Conservation (phyloP, 2,888 invertebrate species). For the Campoplex capitator region DNA sequence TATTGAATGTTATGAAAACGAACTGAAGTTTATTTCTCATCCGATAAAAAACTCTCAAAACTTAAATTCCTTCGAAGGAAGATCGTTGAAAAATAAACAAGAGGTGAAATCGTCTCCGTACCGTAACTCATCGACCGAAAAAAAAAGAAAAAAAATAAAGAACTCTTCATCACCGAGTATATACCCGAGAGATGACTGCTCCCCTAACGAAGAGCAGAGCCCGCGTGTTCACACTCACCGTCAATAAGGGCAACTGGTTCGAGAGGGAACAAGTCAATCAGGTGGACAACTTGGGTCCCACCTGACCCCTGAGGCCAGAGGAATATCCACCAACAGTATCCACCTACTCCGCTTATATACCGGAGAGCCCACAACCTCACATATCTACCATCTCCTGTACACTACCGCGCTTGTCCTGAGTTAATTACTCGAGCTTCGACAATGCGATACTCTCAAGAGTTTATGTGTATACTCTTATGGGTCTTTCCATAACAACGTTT, state of each 20-base stretch:
- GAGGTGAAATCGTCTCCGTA: background rate
- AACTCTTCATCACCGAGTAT: background rate
- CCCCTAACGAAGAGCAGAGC: slow-evolving; percentile 30
- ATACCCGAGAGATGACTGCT: slow-evolving; percentile 1
- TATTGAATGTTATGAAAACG: background rate
- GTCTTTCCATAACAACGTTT: background rate
- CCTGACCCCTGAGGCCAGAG: slow-evolving; percentile 38
- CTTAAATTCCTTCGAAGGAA: background rate
- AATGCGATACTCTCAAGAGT: slow-evolving; percentile 21
- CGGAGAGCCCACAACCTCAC: slow-evolving; percentile 16
- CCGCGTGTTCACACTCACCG: slow-evolving; percentile 27
- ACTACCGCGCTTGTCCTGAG: slow-evolving; percentile 8
- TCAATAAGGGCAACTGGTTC: slow-evolving; percentile 58
- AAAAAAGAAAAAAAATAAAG: background rate
- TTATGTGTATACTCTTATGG: background rate
- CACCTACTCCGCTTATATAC: background rate
- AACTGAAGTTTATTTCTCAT: background rate
- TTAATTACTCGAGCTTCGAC: slow-evolving; percentile 56
- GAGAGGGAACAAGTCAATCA: slow-evolving; percentile 68
- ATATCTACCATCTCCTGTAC: slow-evolving; percentile 25
- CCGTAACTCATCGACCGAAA: slow-evolving; percentile 5
- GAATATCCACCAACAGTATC: slow-evolving; percentile 32
- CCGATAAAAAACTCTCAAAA: background rate
- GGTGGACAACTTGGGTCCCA: slow-evolving; percentile 55
- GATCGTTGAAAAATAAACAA: background rate